Conservation (phyloP, 2,888 invertebrate species). For the Formica aserva region DNA sequence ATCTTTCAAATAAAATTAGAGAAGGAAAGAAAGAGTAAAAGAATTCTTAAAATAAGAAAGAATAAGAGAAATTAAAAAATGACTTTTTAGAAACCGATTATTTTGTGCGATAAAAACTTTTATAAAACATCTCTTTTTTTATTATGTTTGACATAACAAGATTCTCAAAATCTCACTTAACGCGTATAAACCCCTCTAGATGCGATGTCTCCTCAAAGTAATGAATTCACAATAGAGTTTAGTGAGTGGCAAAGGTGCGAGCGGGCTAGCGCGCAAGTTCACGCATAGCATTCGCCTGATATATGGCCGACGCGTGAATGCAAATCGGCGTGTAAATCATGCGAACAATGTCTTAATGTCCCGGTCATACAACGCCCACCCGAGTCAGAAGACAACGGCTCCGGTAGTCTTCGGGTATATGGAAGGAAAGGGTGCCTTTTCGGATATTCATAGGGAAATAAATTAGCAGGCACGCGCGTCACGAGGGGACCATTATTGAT, state of each 20-base stretch:
- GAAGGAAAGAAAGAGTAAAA: not conserved
- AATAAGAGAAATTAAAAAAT: not conserved
- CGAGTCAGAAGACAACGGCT: constrained; percentile 83
- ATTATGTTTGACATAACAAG: not conserved
- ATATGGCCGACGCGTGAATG: constrained; percentile 85
- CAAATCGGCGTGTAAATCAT: constrained; percentile 86
- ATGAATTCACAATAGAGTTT: constrained; percentile 50
- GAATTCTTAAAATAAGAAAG: not conserved
- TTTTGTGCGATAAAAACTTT: not conserved
- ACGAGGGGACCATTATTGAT: constrained; percentile 68
- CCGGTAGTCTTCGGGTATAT: constrained; percentile 69
- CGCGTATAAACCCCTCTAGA: not conserved
- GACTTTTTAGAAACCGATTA: not conserved
- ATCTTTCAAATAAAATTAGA: not conserved
- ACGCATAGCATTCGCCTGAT: constrained; percentile 84
- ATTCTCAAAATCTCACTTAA: not conserved
- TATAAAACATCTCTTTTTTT: not conserved
- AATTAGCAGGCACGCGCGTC: constrained; percentile 82
- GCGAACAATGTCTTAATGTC: constrained; percentile 86
- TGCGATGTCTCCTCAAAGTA: constrained; percentile 9
- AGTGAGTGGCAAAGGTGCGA: constrained; percentile 41
- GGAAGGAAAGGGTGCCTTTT: constrained; percentile 74
- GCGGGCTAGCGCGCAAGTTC: constrained; percentile 43
- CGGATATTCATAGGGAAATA: constrained; percentile 85
- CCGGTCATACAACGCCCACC: constrained; percentile 85